Percentiles rank a stretch among this genome's conserved stretches.
Conservation (phyloP, 2,797 vertebrate genomes). For the Anabacerthia variegaticeps region DNA sequence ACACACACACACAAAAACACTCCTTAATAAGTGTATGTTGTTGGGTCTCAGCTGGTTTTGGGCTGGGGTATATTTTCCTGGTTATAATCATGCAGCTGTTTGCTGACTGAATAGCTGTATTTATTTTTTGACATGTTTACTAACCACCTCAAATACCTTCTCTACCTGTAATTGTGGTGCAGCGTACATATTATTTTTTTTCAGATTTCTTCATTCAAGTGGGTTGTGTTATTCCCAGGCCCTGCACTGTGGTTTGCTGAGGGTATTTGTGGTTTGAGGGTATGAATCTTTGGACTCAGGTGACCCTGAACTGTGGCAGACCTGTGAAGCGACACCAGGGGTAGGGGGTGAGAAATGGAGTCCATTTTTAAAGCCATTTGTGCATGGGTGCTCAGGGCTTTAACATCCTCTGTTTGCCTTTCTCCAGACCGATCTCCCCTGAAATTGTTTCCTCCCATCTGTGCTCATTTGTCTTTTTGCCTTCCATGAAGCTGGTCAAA, state of each 20-base stretch:
- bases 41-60: slow-evolving; percentile 30
- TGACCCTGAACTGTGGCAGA: slow-evolving; percentile 22
- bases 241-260: not conserved
- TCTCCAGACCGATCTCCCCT: not conserved
- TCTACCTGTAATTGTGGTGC: slow-evolving; percentile 58
- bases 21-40: slow-evolving; percentile 27
- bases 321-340: not conserved
- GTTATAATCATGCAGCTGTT: slow-evolving; percentile 63
- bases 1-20: not conserved
- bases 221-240: slow-evolving; percentile 11
- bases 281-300: slow-evolving; percentile 44
- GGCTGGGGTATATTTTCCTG: slow-evolving; percentile 41
- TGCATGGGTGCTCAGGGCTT: not conserved
- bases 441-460: not conserved
- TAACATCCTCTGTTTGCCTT: not conserved
- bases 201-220: slow-evolving; percentile 58
- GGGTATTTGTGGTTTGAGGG: not conserved
- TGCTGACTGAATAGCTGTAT: slow-evolving; percentile 65
- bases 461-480: not conserved
- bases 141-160: slow-evolving; percentile 51
- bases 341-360: not conserved
- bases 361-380: not conserved
- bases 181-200: not conserved
- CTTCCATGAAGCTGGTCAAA: not conserved
- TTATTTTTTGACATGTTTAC: slow-evolving; percentile 72